phyloP scores from a whole-genome alignment of 92 coral and sea anemone species.

The Zoanthus sociatus region DNA sequence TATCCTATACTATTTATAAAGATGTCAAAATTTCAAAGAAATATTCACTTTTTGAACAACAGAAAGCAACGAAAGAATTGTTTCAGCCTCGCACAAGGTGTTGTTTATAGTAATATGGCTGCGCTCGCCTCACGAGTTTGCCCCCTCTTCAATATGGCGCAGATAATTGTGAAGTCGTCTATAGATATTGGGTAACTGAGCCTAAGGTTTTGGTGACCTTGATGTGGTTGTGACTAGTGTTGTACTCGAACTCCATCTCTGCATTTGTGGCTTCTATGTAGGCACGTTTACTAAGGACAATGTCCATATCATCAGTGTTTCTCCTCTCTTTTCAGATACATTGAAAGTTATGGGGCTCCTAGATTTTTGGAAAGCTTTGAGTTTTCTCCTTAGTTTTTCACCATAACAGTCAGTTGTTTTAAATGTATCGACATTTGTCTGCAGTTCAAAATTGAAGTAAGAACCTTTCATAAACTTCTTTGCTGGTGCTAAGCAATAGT shows the following conservation, averaged over 20 bases:
- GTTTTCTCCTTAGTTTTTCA: not conserved
- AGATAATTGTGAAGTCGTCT: no score
- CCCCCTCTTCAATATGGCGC: no score
- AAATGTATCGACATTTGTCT: not conserved
- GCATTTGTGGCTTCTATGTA: not conserved
- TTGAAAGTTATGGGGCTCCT: conserved; percentile 8
- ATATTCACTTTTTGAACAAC: no score
- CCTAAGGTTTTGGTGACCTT: not conserved
- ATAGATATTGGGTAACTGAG: not conserved
- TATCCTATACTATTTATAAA: no score
- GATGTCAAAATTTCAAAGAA: no score
- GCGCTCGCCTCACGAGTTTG: no score
- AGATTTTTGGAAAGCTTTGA: conserved; percentile 2
- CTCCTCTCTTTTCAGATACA: not conserved
- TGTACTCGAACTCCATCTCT: not conserved
- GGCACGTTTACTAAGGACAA: not conserved
- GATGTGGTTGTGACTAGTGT: not conserved
- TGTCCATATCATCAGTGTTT: not conserved
- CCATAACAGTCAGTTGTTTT: not conserved
- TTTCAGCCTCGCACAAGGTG: no score
- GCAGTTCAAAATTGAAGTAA: conserved; percentile 1
- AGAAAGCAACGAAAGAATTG: no score
- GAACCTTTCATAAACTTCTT: not conserved
- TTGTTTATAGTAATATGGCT: no score
- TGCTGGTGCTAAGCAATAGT: not conserved